A percentile compares a stretch with the other conserved stretches of the same genome.
Conservation (phyloP, 2,888 invertebrate genomes). For the Andrena chrysosceles region DNA sequence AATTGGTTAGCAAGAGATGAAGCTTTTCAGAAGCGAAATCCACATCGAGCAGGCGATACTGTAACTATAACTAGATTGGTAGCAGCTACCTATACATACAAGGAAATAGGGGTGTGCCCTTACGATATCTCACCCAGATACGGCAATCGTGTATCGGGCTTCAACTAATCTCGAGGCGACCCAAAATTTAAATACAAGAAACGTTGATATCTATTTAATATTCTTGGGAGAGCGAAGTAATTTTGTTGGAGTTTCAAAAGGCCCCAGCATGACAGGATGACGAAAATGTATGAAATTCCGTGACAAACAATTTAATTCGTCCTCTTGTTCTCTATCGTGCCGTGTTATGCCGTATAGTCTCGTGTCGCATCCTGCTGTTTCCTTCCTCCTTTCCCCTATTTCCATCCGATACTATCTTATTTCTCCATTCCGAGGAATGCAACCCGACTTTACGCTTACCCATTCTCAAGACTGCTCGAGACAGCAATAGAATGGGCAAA, state of each 20-base stretch:
- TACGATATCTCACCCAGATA: constrained; percentile 27
- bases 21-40: not conserved
- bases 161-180: not conserved
- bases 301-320: no score
- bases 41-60: constrained; percentile 5
- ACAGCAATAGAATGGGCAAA: not conserved
- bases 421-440: not conserved
- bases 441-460: not conserved
- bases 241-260: not conserved
- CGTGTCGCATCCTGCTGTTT: not conserved
- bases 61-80: not conserved
- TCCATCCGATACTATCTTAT: not conserved
- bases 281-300: not conserved
- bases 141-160: not conserved
- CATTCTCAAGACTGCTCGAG: not conserved
- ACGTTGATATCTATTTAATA: not conserved
- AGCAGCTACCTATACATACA: not conserved
- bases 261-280: not conserved
- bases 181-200: not conserved
- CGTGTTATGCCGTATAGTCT: no score
- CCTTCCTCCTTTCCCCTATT: not conserved
- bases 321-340: no score
- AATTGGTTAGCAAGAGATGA: not conserved
- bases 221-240: not conserved
- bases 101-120: constrained; percentile 37